phyloP scores from a whole-genome alignment of 2,113 vertebrate genomes.

The Ceyx melanurus region DNA sequence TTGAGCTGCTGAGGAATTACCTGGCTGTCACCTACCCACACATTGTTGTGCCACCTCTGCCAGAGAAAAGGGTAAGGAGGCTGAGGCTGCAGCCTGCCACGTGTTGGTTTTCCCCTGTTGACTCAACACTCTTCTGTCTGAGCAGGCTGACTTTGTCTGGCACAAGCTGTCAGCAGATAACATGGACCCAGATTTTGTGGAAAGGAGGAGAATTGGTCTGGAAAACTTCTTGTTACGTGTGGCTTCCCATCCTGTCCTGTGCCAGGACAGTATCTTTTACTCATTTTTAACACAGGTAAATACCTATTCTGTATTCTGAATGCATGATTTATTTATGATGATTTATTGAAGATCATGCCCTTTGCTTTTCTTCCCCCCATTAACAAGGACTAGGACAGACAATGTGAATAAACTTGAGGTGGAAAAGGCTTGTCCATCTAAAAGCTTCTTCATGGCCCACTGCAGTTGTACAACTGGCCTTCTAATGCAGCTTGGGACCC shows the following conservation, averaged over 20 bases:
- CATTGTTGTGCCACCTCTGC: slow-evolving; percentile 89
- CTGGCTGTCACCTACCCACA: slow-evolving; percentile 87
- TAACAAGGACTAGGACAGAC: neutral
- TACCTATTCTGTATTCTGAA: neutral
- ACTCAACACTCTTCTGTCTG: slow-evolving; percentile 42
- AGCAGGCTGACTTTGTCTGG: slow-evolving; percentile 96
- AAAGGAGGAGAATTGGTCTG: slow-evolving; percentile 91
- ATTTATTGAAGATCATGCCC: neutral
- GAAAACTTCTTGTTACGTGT: slow-evolving; percentile 95
- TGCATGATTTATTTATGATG: neutral
- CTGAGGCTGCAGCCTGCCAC: neutral
- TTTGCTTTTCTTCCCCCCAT: neutral
- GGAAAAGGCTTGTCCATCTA: neutral
- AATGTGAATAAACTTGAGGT: neutral
- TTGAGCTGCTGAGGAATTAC: slow-evolving; percentile 91
- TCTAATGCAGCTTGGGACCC: neutral
- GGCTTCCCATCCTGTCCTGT: slow-evolving; percentile 89
- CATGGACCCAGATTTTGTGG: slow-evolving; percentile 98
- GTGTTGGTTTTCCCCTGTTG: neutral
- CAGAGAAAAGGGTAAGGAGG: slow-evolving; percentile 92
- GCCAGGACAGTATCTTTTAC: slow-evolving; percentile 89
- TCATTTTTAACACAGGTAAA: slow-evolving; percentile 90
- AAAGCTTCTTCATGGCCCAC: neutral
- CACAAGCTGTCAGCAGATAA: slow-evolving; percentile 97
- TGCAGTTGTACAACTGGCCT: neutral